Evolutionary conservation across 2,888 invertebrate genomes (phyloP).

Genomic region (Drosophila lacicola): DNA sequence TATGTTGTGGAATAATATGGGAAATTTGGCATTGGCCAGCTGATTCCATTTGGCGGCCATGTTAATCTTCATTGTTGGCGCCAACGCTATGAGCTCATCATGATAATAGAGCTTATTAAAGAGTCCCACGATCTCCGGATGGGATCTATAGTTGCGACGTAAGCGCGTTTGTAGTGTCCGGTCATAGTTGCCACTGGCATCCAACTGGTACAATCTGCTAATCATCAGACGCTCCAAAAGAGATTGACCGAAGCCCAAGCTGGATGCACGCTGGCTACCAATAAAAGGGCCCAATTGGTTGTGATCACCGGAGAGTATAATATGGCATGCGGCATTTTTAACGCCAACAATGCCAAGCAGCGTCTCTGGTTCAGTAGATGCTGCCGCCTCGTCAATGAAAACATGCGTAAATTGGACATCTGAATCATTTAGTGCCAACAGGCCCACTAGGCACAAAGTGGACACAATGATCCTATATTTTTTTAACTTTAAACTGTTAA

Average conservation of each 20-base stretch:
- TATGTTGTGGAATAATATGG: conserved; percentile 87
- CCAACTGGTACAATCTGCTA: conserved; percentile 83
- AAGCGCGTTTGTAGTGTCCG: conserved; percentile 90
- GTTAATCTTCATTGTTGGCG: conserved; percentile 50
- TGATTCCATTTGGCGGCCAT: conserved; percentile 79
- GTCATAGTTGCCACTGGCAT: conserved; percentile 84
- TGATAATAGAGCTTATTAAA: conserved; percentile 91
- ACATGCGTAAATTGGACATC: conserved; percentile 86
- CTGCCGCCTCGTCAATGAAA: conserved; percentile 92
- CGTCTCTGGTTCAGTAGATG: conserved; percentile 89
- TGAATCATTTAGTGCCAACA: conserved; percentile 58
- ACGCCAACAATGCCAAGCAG: conserved; percentile 86
- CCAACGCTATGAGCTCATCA: conserved; percentile 86
- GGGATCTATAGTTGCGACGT: conserved; percentile 90
- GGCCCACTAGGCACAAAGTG: conserved; percentile 87
- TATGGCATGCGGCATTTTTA: conserved; percentile 82
- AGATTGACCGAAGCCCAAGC: conserved; percentile 85
- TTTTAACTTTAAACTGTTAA: conserved; percentile 61
- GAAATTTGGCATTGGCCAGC: conserved; percentile 85
- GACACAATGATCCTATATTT: conserved; percentile 87
- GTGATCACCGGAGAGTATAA: conserved; percentile 91
- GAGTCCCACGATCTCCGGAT: conserved; percentile 88
- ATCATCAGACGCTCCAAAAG: conserved; percentile 89
- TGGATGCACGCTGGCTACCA: conserved; percentile 78
- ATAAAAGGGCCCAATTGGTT: conserved; percentile 90